Percentiles rank a stretch among this genome's conserved stretches.
Evolutionary conservation across 2,797 vertebrate species (phyloP).

Genomic region (Spheniscus humboldti): DNA sequence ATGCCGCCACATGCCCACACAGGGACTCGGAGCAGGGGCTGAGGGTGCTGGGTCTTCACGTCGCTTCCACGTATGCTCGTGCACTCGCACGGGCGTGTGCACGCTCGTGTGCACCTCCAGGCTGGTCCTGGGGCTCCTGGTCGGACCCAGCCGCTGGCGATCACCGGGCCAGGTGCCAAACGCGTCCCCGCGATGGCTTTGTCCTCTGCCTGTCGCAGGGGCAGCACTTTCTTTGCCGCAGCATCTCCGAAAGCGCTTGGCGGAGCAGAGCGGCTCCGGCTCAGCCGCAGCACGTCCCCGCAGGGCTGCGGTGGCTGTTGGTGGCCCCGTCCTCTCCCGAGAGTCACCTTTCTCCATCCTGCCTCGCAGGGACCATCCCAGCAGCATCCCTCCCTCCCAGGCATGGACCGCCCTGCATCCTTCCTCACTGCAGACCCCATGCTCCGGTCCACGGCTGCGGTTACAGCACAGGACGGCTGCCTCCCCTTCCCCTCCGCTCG

Average conservation of each 20-base stretch:
- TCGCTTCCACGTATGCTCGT: rapidly evolving
- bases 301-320: not conserved
- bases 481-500: rapidly evolving
- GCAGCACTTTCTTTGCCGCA: not conserved
- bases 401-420: not conserved
- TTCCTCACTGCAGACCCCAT: not conserved
- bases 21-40: not conserved
- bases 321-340: not conserved
- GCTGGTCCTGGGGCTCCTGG: not conserved
- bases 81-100: rapidly evolving
- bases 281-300: not conserved
- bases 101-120: not conserved
- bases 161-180: rapidly evolving
- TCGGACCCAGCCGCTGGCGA: rapidly evolving
- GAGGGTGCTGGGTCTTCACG: not conserved
- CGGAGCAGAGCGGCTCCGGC: not conserved
- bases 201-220: not conserved
- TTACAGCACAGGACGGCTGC: not conserved
- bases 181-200: rapidly evolving
- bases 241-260: not conserved
- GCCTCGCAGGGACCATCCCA: not conserved
- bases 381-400: not conserved
- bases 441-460: rapidly evolving
- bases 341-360: not conserved
- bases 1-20: rapidly evolving